Conservation (phyloP, 2,113 vertebrate genomes). For the Burhinus bistriatus region DNA sequence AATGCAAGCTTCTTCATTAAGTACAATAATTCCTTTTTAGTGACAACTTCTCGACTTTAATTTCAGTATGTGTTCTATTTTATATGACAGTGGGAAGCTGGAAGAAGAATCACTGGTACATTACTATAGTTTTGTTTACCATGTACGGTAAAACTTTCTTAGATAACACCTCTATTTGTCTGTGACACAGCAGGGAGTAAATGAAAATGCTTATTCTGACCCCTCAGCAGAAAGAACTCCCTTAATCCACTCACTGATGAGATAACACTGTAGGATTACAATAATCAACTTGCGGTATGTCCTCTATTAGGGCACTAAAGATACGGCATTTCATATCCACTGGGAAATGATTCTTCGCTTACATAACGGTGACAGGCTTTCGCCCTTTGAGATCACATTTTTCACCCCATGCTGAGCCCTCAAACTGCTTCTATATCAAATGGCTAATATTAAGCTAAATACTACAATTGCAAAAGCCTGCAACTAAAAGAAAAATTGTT, state of each 20-base stretch:
- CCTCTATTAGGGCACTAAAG: constrained; percentile 72
- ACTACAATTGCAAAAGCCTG: constrained; percentile 16
- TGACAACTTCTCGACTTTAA: neutral
- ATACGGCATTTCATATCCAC: constrained; percentile 61
- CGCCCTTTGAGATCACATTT: constrained; percentile 61
- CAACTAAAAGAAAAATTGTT: constrained; percentile 41
- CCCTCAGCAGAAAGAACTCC: constrained; percentile 72
- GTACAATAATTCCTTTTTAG: neutral
- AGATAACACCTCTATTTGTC: constrained; percentile 73
- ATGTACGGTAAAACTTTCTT: constrained; percentile 41
- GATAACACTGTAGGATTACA: constrained; percentile 78
- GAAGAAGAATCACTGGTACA: neutral
- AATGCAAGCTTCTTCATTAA: neutral
- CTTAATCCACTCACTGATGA: constrained; percentile 80
- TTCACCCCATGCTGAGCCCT: constrained; percentile 53
- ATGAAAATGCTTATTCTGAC: constrained; percentile 80
- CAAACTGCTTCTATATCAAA: constrained; percentile 55
- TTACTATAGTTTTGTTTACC: constrained; percentile 61
- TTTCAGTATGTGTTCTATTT: neutral
- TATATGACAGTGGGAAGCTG: neutral
- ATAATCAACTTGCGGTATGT: constrained; percentile 76
- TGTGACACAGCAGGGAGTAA: constrained; percentile 75
- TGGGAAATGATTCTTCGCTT: constrained; percentile 63
- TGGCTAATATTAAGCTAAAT: constrained; percentile 51
- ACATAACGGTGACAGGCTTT: constrained; percentile 65